These are phyloP conservation scores for Ctenosaura bakeri DNA, from an alignment of 2,797 vertebrate genomes.

Conservation along the genomic window DNA sequence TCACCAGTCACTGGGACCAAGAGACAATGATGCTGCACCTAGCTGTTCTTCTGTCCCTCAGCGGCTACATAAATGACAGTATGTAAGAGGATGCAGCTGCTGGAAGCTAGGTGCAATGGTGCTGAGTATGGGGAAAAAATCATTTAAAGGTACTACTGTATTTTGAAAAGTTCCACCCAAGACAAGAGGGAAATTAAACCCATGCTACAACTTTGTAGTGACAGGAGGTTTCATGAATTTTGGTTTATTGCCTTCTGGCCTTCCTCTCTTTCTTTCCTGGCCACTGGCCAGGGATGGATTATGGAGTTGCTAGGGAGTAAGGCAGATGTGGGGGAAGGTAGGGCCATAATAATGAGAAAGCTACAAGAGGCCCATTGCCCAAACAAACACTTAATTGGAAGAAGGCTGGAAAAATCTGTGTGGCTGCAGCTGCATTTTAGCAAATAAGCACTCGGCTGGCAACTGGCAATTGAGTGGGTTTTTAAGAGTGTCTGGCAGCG, in stretches of 20 bases:
- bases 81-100: no score
- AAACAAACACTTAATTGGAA: neutral
- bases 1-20: no score
- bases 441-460: neutral
- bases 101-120: no score
- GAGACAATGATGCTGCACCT: no score
- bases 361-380: neutral
- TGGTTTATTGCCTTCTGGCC: no score
- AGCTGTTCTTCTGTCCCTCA: neutral
- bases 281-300: neutral
- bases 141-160: no score
- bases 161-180: no score
- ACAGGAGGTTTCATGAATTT: no score
- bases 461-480: neutral
- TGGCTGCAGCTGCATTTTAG: neutral
- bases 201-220: no score
- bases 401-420: neutral
- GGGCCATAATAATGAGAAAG: neutral
- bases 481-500: slow-evolving; percentile 35
- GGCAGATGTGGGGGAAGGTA: accelerated
- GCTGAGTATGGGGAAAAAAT: no score
- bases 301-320: no score
- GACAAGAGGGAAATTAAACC: no score
- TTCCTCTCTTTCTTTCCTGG: neutral
- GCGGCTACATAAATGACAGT: neutral